Base-by-base conservation (phyloP, 2,797 vertebrate genomes). In the Leucoraja ocellata region DNA sequence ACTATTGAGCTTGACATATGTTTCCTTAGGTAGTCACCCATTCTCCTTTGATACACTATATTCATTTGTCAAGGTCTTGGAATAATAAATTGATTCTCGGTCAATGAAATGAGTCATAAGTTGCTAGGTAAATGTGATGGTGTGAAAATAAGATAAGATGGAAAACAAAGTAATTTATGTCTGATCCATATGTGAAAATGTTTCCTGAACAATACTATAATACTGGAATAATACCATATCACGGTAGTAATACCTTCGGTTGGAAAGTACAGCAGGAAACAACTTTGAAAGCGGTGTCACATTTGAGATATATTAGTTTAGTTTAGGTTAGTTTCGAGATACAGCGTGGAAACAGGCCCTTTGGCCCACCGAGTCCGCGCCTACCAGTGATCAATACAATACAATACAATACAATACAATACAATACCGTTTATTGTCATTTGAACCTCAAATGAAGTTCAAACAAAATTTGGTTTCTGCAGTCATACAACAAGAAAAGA, bases 1-100 rank as follows among this genome's bases (percentile, higher is more conserved):
- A 79, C 93, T 95, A 93, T 71, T 74, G 7, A 86, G 7, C 73
- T 28, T 90, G 93, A 95, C 93, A 95, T 71, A 95, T 95, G 95
- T 94, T 94, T 94, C 94, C 78, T 94, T 93, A 93, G 84, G 94
- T 94, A 93, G 81, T 84, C n/a, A 94, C 95, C 94, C 93, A 93
- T 93, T 95, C 90, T 94, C 91, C 36, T 81, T 94, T 94, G 94
- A 93, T 93, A 1, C 4, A 54, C 46, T 54, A 4, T 92, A 93
- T 65, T 93, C 91, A 6, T 93, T 94, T 96, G 93, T 95, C 94
- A 94, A 90, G 23, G 25, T 21, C 93, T 63, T 68, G 39, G 94
- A 94, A 88, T 88, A 93, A 91, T 94, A 95, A 94, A 93, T 94
- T 36, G 90, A 21, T 91, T 74, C 32, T 46, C 23, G 36, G 68